These are phyloP conservation scores for Dendrophyllia cribrosa DNA, from an alignment of 64 coral and sea anemone genomes.

Conservation along the genomic window DNA sequence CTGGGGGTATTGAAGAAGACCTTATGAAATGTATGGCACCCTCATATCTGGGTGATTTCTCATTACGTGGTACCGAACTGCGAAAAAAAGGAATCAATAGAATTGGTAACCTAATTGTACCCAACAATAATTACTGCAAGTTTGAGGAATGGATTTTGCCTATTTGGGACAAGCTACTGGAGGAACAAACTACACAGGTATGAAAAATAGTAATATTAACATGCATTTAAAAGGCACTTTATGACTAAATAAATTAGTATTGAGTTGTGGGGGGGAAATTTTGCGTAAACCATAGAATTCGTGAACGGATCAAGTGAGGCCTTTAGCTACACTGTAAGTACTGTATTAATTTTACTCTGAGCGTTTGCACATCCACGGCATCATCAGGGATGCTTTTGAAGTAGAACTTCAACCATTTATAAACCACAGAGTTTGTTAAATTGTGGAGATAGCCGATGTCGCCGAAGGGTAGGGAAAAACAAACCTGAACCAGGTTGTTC, in stretches of 20 bases:
- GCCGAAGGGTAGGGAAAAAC: too few relatives aligned
- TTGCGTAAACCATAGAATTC: too few relatives aligned
- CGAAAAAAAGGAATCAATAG: slow-evolving; percentile 89
- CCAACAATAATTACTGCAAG: slow-evolving; percentile 93
- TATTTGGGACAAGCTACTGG: slow-evolving; percentile 83
- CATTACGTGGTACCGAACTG: slow-evolving; percentile 65
- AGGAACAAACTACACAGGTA: slow-evolving; percentile 87
- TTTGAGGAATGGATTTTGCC: slow-evolving; percentile 93
- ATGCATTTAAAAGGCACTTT: background rate
- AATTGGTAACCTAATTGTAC: slow-evolving; percentile 96
- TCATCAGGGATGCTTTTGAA: too few relatives aligned
- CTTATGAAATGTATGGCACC: slow-evolving; percentile 96
- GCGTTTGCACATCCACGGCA: too few relatives aligned
- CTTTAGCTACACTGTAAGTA: too few relatives aligned
- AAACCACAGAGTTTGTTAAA: too few relatives aligned
- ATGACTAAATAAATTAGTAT: background rate
- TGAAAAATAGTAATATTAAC: background rate
- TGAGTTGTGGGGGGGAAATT: background rate
- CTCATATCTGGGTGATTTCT: slow-evolving; percentile 95
- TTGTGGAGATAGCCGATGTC: too few relatives aligned
- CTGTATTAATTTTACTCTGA: too few relatives aligned
- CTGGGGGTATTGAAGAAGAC: slow-evolving; percentile 98
- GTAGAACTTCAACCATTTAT: too few relatives aligned
- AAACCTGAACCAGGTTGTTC: too few relatives aligned
- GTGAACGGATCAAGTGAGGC: too few relatives aligned